Conservation (phyloP, 2,888 invertebrate species). For the Ormyrus labotus region DNA sequence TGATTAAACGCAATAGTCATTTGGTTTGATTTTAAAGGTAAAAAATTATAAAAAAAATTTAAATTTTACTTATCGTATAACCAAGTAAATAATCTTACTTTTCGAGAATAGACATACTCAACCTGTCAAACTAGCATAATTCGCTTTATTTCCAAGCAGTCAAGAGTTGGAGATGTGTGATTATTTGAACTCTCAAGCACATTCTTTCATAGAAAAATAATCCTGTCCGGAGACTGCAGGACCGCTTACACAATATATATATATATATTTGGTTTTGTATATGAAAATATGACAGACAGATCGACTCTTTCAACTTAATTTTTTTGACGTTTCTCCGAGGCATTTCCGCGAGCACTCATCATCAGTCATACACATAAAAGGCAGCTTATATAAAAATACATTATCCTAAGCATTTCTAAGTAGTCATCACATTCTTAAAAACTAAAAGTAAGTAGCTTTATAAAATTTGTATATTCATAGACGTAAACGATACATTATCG, state of each 20-base stretch:
- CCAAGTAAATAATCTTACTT: too few species aligned
- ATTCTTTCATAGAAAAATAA: conserved; percentile 27
- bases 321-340: conserved; percentile 8
- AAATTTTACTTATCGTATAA: too few species aligned
- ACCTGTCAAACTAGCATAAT: too few species aligned
- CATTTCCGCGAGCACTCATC: background rate
- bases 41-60: too few species aligned
- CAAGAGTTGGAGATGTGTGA: too few species aligned
- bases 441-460: conserved; percentile 17
- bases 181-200: background rate
- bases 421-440: conserved; percentile 32
- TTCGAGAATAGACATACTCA: too few species aligned
- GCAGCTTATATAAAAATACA: conserved; percentile 38
- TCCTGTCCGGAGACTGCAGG: conserved; percentile 18
- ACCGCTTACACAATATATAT: conserved; percentile 8
- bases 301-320: background rate
- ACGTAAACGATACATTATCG: background rate
- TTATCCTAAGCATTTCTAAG: background rate
- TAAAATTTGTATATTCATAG: background rate
- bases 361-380: background rate
- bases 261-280: conserved; percentile 22
- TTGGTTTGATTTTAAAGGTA: too few species aligned
- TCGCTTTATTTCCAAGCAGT: too few species aligned
- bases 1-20: too few species aligned
- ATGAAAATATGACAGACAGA: conserved; percentile 19